Evolutionary conservation across 2,113 vertebrate genomes (phyloP), one percentile per base, ranked within the genome.

Genomic region (Xenopus borealis): DNA sequence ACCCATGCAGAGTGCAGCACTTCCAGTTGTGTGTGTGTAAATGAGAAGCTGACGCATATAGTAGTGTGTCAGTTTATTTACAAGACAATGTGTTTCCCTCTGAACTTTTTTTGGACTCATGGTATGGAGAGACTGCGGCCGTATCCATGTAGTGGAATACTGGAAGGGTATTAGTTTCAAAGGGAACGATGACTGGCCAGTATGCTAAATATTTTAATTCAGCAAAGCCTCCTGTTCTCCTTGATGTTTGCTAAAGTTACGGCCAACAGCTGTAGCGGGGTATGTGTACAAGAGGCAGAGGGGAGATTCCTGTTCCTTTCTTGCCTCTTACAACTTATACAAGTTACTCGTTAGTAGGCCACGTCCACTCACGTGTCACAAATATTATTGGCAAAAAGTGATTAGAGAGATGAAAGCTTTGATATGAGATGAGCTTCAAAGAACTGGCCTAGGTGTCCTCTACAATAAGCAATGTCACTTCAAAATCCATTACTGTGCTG

Each of bases 171-270:
- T 92, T 89, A 30, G 85, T 93, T 94, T 94, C 92, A 94, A 94
- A 93, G 93, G 85, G 87, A 87, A 91, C 81, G 85, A 89, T 90
- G 92, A 92, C 91, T 88, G 85, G 83, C 85, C 87, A 91, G 92
- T 91, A 92, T 91, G 91, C 86, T 83, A 93, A 90, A 91, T 88
- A 93, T 86, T 90, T 93, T 92, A 92, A 93, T 92, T 94, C 90
- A 85, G 88, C 86, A 90, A 89, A 89, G 89, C 74, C 74, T 82
- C 80, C 85, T 83, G 78, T 86, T 79, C 89, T 86, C 92, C 92
- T 94, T 94, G 91, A 94, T 93, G 91, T 92, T 91, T 90, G 88
- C 92, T 94, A 89, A 85, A 85, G 90, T 93, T 93, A 92, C 91
- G 83, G 81, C 85, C 85, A 88, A 89, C 92, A 93, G 92, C 91